phyloP scores from a whole-genome alignment of 2,888 invertebrate genomes.

The Seira ritae region DNA sequence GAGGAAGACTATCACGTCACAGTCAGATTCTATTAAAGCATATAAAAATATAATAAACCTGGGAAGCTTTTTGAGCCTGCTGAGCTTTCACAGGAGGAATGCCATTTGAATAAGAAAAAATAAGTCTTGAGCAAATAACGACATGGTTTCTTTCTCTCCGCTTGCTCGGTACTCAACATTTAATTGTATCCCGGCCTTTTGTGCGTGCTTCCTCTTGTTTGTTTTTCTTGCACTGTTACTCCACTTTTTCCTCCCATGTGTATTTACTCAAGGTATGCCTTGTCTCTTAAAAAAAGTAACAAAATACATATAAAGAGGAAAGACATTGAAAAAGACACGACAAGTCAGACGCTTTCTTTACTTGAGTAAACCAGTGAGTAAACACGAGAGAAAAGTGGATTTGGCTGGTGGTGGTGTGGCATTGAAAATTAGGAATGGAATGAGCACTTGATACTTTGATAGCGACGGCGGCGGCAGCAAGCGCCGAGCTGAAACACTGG shows the following conservation, averaged over 20 bases:
- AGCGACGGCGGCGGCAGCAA: too few relatives aligned
- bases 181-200: not conserved
- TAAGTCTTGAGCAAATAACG: too few relatives aligned
- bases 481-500: too few relatives aligned
- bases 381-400: not conserved
- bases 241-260: slow-evolving; percentile 7
- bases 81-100: too few relatives aligned
- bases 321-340: not conserved
- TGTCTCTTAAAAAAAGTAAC: not conserved
- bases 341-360: slow-evolving; percentile 8
- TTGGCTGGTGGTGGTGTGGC: not conserved
- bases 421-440: slow-evolving; percentile 3
- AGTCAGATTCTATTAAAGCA: too few relatives aligned
- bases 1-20: too few relatives aligned
- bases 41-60: too few relatives aligned
- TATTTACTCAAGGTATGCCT: not conserved
- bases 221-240: not conserved
- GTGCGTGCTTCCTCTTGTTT: slow-evolving; percentile 11
- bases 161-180: too few relatives aligned
- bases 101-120: too few relatives aligned
- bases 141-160: too few relatives aligned
- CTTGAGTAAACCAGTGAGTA: not conserved
- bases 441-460: too few relatives aligned
- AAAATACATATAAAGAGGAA: not conserved
- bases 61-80: too few relatives aligned